Base-by-base conservation (phyloP, 2,797 vertebrate species). In the Varecia variegata region DNA sequence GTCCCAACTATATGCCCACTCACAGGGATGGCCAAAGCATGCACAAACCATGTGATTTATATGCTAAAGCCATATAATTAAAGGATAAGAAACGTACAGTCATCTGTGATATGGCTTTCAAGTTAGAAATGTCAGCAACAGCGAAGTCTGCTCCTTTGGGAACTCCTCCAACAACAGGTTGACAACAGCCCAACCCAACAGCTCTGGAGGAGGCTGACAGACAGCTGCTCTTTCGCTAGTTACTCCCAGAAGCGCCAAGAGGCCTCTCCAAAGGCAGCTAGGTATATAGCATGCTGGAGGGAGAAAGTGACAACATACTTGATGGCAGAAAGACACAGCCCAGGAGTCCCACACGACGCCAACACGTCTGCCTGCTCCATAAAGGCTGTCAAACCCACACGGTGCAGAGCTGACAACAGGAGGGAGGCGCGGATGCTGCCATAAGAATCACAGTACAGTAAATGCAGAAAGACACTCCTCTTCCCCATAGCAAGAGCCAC, bases 141-240 rank as follows among this genome's bases (percentile, higher is more conserved):
- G 95, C 54, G n/a, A 89, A 83, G 84, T 90, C 95, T 85, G 89
- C 80, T 81, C 38, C 17, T 18, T 56, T 38, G 77, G 97, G 97
- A 96, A 90, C 86, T 84, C 79, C 87, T 97, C 96, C 96, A 97
- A 96, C 88, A 92, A 83, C 73, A 93, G 94, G 84, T 71, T 92
- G 95, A 96, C 81, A 71, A 90, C 77, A 92, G 84, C 93, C 93
- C 73, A 82, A 85, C 45, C 67, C 67, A 0, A 52, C 1, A 1
- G 80, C 81, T 95, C 91, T 58, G 95, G 94, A 88, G 95, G 93
- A 95, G 77, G 96, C 90, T 96, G 97, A 97, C 91, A 96, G 89
- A 97, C 86, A 97, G 97, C 91, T 96, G 96, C 93, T 96, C 95
- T 94, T 97, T 97, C 94, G 0, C 47, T 77, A 89, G 93, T 93